Base-by-base conservation (phyloP, 2,113 vertebrate species). In the Dicentrarchus labrax region DNA sequence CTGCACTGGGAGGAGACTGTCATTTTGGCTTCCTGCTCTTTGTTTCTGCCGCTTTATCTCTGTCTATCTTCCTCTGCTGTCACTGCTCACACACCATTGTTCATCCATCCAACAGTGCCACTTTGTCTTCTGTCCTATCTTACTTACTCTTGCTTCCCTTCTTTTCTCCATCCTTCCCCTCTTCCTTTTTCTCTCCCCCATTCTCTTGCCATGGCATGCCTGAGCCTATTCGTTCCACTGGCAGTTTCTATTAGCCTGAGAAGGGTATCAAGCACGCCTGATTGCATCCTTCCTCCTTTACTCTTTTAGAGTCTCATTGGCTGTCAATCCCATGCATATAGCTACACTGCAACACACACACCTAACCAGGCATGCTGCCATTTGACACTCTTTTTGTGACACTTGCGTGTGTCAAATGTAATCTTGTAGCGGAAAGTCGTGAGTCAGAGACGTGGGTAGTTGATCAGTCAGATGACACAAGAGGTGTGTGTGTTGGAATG, bases 171-270 rank as follows among this genome's bases (percentile, higher is more conserved):
- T 77, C 68, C 67, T 68, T 51, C 53, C 65, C 53, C 39, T 62
- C 43, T 86, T 70, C 59, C 56, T 54, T 70, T 56, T 67, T 7
- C 51, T n/a, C 80, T 54, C 66, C 47, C 15, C 30, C 64, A 76
- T 70, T 61, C 84, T 70, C 66, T 66, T 82, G 30, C 87, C 80
- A 8, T 78, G 62, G 73, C 70, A 39, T 88, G 77, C 75, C 80
- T 80, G 86, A 92, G 89, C 91, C 72, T 86, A 89, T 94, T 91
- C 71, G 90, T 93, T 95, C 90, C 93, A 89, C 90, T 92, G 93
- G 93, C 91, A 89, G 83, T 90, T 94, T 89, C 91, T 92, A 92
- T 94, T 94, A 93, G 91, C 72, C 79, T 75, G 89, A 91, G 83
- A 89, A 93, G 88, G 90, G 66, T 88, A 90, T 94, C 84, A 88